Evolutionary conservation across 2,888 invertebrate species (phyloP), one percentile per base, ranked within the genome.

Genomic region (Drosophila nr. fundita): DNA sequence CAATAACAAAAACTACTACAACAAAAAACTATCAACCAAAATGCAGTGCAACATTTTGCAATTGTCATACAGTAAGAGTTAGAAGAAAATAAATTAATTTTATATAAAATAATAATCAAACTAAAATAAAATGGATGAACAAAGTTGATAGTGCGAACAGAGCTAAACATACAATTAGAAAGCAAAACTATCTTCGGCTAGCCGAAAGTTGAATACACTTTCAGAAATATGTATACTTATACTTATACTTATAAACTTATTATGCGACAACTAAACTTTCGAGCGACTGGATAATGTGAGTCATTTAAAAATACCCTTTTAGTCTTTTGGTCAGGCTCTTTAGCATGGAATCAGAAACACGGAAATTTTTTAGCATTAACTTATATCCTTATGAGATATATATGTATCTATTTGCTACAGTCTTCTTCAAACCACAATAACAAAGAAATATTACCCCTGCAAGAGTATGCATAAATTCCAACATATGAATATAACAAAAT

Each of bases 11-110:
- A 11, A 58, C 50, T 27, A 50, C 48, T 27, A 45, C 60, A 64
- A 65, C 60, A 42, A 45, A 48, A 49, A 18, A 72, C 60, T 40
- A 57, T 30, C 36, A 58, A 70, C 62, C 50, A 67, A 70, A 68
- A 71, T 65, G 61, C 50, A 62, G 58, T 57, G 57, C 54, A 57
- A 52, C 7, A 60, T 32, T 55, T 63, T 63, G 32, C 58, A 70
- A 53, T 70, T 68, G 49, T 30, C 73, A 68, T 73, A 57, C 70
- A 49, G 57, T 68, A 38, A 67, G 67, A 67, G 21, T 29, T 64
- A 30, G 13, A 34, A 34, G 18, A 32, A 32, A 62, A 10, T n/a
- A 57, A 57, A 57, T 61, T 30, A 48, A 40, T 60, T 60, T 15
- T 15, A 52, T 53, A 53, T 32, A 27, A 70, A 63, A 58, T 52